Evolutionary conservation across 2,797 vertebrate genomes (phyloP).

Genomic region (Danio aesculapii): DNA sequence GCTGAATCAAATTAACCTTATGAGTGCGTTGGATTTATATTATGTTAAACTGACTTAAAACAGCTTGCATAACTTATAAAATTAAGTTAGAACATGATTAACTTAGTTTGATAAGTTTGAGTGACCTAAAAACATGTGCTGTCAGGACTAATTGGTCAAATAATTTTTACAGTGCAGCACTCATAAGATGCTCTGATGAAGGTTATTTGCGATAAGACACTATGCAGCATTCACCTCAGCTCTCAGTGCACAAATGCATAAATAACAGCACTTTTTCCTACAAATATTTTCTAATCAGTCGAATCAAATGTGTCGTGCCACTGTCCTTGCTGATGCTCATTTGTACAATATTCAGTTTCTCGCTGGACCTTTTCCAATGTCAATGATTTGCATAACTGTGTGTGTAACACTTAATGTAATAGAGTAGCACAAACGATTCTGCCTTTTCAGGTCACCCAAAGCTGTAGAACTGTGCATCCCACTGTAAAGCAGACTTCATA

Average conservation of each 20-base stretch:
- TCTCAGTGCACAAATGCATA: background rate
- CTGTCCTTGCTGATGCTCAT: constrained; percentile 11
- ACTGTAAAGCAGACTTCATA: constrained; percentile 14
- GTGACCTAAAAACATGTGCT: too few relatives aligned
- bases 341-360: background rate
- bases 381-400: background rate
- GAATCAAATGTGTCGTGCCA: background rate
- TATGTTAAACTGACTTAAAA: too few relatives aligned
- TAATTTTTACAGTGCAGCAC: background rate
- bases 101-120: too few relatives aligned
- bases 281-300: background rate
- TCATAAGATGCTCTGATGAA: constrained; percentile 6
- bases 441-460: constrained; percentile 7
- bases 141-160: too few relatives aligned
- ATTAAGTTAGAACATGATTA: too few relatives aligned
- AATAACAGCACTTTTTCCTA: constrained; percentile 6
- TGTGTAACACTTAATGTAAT: background rate
- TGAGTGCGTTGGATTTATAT: too few relatives aligned
- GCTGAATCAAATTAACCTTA: too few relatives aligned
- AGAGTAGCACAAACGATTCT: background rate
- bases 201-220: constrained; percentile 13
- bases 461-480: background rate
- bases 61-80: too few relatives aligned
- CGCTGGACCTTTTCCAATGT: background rate
- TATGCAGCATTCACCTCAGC: background rate